Evolutionary conservation across 35 echinoderm and acorn worm species (phyloP), one percentile per base, ranked within the genome.

Genomic region (Apostichopus parvimensis): DNA sequence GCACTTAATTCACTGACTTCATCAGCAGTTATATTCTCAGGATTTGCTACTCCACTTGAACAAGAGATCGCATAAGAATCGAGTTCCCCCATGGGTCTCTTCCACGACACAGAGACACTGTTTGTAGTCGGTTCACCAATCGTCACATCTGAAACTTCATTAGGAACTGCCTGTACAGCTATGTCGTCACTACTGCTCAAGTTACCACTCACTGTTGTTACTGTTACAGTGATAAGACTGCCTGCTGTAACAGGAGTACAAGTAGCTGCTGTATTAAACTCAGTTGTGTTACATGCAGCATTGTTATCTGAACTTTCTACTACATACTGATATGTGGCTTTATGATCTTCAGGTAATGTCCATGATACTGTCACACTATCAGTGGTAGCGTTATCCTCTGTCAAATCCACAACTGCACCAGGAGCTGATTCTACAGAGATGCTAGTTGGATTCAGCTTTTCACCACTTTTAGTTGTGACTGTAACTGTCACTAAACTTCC

Each of bases 301-400:
- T 9, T 54, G 6, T 24, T 62, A 0, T 68, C 64, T 65, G 61
- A 72, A 88, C 86, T 28, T 1, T 52, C 17, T 54, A 72, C 86
- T 24, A 21, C 8, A 72, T 88, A 88, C 6, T 3, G 1, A 18
- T 73, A 73, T 73, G 71, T 73, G 6, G 0, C n/a, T 4, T 26
- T 6, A 0, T 26, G 13, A 34, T 28, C 86, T 23, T 6, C 8
- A 8, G 86, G 86, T 6, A 1, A 13, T 17, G 0, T 4, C 86
- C 86, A 88, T 4, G 7, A 13, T 25, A 88, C 86, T 34, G 86
- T 72, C 12, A 88, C 86, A 75, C 34, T 88, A 54, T 18, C 52
- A 17, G 22, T 88, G 12, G 86, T 88, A 14, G 86, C 86, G 53
- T 6, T 18, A 6, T 53, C 26, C 45, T 88, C 22, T 9, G 12